phyloP scores from a whole-genome alignment of 2,113 vertebrate species.

The Campylomormyrus tamandua region DNA sequence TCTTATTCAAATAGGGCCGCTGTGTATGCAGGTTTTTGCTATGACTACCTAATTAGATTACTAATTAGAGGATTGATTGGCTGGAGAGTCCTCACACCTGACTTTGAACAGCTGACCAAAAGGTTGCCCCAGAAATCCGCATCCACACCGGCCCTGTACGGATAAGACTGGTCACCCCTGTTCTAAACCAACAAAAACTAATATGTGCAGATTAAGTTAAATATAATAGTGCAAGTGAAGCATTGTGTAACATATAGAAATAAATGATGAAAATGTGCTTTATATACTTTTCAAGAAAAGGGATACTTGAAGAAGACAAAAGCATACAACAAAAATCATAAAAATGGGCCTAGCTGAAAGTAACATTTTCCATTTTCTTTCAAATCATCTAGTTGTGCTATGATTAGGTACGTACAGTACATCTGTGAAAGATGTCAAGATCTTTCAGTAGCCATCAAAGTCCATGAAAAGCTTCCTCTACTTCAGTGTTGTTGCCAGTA shows the following conservation, averaged over 20 bases:
- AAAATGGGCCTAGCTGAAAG: background rate
- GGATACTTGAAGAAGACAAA: background rate
- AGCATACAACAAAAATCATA: background rate
- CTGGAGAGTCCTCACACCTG: too few relatives aligned
- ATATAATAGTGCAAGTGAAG: background rate
- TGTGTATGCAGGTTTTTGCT: too few relatives aligned
- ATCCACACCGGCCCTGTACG: too few relatives aligned
- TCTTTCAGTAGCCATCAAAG: constrained; percentile 51
- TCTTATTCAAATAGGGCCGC: too few relatives aligned
- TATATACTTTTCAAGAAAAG: background rate
- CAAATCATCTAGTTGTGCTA: background rate
- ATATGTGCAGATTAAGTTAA: background rate
- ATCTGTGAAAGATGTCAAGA: constrained; percentile 59
- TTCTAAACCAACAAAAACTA: background rate
- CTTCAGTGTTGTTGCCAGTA: constrained; percentile 58
- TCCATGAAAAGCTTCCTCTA: constrained; percentile 51
- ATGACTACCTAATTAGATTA: background rate
- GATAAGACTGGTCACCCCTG: too few relatives aligned
- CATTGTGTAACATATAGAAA: background rate
- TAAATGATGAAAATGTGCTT: background rate
- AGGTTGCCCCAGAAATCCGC: too few relatives aligned
- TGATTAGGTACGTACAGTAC: constrained; percentile 46
- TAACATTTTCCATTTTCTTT: background rate
- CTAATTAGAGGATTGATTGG: background rate
- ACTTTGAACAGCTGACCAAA: too few relatives aligned